Evolutionary conservation across 2,113 vertebrate species (phyloP).

Genomic region (Sula dactylatra): DNA sequence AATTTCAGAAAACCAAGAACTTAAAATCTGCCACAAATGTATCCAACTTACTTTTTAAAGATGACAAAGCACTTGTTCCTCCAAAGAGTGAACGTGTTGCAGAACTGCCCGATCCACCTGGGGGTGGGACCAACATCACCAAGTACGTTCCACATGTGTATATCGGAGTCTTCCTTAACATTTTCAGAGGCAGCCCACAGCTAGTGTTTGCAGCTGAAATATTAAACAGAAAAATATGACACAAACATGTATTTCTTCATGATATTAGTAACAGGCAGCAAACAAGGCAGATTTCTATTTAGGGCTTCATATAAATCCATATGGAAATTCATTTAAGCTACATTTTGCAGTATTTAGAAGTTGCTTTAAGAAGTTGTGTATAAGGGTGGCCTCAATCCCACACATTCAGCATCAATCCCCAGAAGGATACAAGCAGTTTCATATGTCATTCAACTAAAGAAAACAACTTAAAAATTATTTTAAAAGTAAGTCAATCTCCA

Average conservation of each 20-base stretch:
- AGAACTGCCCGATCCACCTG: slow-evolving; percentile 94
- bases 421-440: background rate
- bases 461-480: background rate
- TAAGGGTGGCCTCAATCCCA: background rate
- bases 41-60: slow-evolving; percentile 88
- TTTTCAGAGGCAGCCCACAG: slow-evolving; percentile 94
- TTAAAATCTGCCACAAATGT: rapidly evolving
- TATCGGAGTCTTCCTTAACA: slow-evolving; percentile 91
- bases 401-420: background rate
- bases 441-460: background rate
- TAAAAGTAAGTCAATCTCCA: background rate
- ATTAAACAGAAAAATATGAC: background rate
- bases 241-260: background rate
- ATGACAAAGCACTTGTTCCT: slow-evolving; percentile 92
- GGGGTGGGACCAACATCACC: slow-evolving; percentile 95
- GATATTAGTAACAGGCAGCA: background rate
- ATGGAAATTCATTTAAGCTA: background rate
- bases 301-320: background rate
- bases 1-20: background rate
- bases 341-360: background rate
- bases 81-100: slow-evolving; percentile 96
- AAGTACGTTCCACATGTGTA: slow-evolving; percentile 94
- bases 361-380: background rate
- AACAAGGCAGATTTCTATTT: background rate
- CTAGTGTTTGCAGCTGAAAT: slow-evolving; percentile 89